Evolutionary conservation across 1,140 invertebrate species (phyloP), one percentile per base, ranked within the genome.

Genomic region (Drosophila parabipectinata): DNA sequence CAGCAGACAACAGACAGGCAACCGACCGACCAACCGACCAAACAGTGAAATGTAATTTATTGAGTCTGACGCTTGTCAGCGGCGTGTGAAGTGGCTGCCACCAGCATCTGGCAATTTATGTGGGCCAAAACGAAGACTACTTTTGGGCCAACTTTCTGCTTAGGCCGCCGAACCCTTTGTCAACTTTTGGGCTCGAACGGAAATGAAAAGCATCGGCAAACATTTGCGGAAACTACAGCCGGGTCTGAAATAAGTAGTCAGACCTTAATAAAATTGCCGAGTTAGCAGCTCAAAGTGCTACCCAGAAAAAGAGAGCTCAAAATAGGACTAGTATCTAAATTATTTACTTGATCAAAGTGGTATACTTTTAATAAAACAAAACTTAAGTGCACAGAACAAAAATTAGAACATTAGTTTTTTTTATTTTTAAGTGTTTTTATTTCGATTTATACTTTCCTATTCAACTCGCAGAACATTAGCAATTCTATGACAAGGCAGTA

Each of bases 41-140:
- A 15, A 48, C 67, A 74, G 55, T 55, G 44, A 58, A 74, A 58
- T 50, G 63, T 77, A 72, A 79, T 84, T 84, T 79, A 84, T 84
- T 63, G 68, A 72, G 67, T 84, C 76, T 79, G 80, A 72, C 67
- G 63, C 80, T 79, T 84, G 80, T 68, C 80, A 84, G 66, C 30
- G 64, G 47, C 57, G 72, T 73, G 72, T 60, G 72, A 75, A 76
- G 67, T 50, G 64, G 26, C 48, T 61, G 55, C 47, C 77, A 64
- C 30, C 52, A 69, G 56, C 61, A 55, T 32, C 72, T 64, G 52
- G 45, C 60, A 72, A 81, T 81, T 81, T 76, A 76, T 80, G 72
- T 66, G 72, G 71, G 71, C 72, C 48, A 50, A 37, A 21, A 45
- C 34, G 34, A 15, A 14, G 21, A 30, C 60, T 28, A 32, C 52